Evolutionary conservation across 2,113 vertebrate genomes (phyloP).

Genomic region (Lanius collurio): DNA sequence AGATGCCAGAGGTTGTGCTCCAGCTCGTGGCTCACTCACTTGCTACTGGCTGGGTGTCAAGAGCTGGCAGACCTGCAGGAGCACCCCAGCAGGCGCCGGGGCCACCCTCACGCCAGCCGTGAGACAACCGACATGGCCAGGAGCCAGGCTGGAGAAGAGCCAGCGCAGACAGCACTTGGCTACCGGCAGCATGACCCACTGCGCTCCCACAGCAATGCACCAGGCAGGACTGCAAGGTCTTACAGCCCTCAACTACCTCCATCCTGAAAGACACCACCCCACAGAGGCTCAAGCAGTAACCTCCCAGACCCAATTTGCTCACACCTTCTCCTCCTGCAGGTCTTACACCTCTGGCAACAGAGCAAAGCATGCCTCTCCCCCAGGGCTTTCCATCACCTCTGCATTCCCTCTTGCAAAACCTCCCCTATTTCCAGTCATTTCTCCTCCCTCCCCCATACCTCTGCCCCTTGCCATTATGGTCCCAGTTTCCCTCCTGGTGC

Average conservation of each 20-base stretch:
- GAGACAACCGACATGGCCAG: background rate
- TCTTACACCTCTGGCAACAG: background rate
- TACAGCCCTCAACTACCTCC: background rate
- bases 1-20: rapidly evolving
- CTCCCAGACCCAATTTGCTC: rapidly evolving
- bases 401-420: background rate
- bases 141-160: background rate
- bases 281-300: background rate
- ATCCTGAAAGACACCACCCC: background rate
- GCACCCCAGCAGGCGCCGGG: background rate
- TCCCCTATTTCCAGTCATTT: background rate
- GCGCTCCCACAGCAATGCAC: background rate
- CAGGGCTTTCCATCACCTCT: background rate
- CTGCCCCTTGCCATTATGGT: too few species aligned
- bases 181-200: rapidly evolving
- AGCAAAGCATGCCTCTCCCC: background rate
- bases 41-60: rapidly evolving
- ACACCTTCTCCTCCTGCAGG: background rate
- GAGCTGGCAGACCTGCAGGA: background rate
- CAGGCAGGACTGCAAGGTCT: background rate
- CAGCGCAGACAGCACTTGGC: background rate
- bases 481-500: background rate
- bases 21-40: rapidly evolving
- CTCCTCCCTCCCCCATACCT: background rate
- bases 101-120: rapidly evolving